Base-by-base conservation (phyloP, 1,140 invertebrate genomes). In the Watersipora subatra region DNA sequence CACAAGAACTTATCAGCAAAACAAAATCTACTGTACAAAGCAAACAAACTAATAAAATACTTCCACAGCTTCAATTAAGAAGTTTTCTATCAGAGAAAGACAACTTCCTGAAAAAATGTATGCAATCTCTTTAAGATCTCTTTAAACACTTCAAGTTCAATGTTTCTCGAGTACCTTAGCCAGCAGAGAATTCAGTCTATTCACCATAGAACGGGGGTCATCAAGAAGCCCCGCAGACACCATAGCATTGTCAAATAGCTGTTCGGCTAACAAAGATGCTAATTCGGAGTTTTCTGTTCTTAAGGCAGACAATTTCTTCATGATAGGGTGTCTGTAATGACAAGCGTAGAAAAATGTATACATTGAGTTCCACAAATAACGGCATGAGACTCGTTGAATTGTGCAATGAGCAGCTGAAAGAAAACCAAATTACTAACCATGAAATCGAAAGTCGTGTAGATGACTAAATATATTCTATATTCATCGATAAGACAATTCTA, bases 161-260 rank as follows among this genome's bases (percentile, higher is more conserved):
- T 70, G 65, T 63, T 73, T 76, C 7, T 93, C 89, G 66, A 97
- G 82, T 17, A 89, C 89, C 79, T 89, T 85, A 0, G 86, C 84
- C 46, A 98, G 78, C 25, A 98, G 82, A 71, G 90, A 86, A 79
- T 96, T 97, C 79, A 97, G 87, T 30, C 88, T 86, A 12, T 84
- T 85, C 7, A 97, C 81, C 62, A 96, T 82, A 68, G 86, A 85
- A 67, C 92, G 83, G 0, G 94, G 89, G 83, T 97, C 93, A 75
- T 94, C 89, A 0, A 94, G 85, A n/a, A 98, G 82, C 12, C 94
- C 94, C 57, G 94, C 93, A 24, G 88, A 87, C 2, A 97, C 89
- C 91, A 97, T 92, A 0, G 93, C 91, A 81, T 95, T 94, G 57
- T 87, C 87, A 76, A 94, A 96, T 15, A 98, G 75, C 84, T 96